phyloP scores from a whole-genome alignment of 2,113 vertebrate genomes.

The Shinisaurus crocodilurus region DNA sequence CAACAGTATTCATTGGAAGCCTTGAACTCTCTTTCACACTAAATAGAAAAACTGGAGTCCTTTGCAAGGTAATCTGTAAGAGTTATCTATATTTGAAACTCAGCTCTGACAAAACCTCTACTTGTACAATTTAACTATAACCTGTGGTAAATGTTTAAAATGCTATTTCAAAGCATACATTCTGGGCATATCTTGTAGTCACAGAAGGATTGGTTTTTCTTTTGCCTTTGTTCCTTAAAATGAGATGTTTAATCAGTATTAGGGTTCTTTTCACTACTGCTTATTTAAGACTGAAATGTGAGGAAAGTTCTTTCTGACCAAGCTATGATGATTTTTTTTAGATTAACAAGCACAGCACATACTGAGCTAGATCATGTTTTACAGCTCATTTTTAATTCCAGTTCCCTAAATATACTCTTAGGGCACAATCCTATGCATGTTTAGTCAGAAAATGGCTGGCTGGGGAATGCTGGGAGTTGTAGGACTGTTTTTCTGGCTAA shows the following conservation, averaged over 20 bases:
- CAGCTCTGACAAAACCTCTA: conserved; percentile 9
- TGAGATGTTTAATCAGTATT: conserved; percentile 2
- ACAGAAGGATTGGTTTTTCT: not conserved
- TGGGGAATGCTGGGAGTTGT: no score
- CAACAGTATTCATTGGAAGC: not conserved
- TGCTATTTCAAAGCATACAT: conserved; percentile 15
- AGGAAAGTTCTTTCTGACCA: conserved; percentile 12
- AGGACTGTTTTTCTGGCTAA: no score
- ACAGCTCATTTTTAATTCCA: not conserved
- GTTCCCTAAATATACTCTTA: not conserved
- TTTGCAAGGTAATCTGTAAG: not conserved
- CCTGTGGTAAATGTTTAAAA: conserved; percentile 2
- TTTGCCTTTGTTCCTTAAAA: not conserved
- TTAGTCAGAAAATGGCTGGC: no score
- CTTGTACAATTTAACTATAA: not conserved
- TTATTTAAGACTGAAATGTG: conserved; percentile 5
- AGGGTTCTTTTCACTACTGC: not conserved
- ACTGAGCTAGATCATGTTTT: not conserved
- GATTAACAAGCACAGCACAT: not conserved
- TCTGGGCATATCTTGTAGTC: not conserved
- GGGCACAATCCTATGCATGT: no score
- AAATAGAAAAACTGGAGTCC: not conserved
- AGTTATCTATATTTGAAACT: conserved; percentile 2
- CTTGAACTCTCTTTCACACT: conserved; percentile 4
- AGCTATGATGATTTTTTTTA: conserved; percentile 27